Evolutionary conservation across 2,113 vertebrate genomes (phyloP), one percentile per base, ranked within the genome.

Genomic region (Baryphthengus martii): DNA sequence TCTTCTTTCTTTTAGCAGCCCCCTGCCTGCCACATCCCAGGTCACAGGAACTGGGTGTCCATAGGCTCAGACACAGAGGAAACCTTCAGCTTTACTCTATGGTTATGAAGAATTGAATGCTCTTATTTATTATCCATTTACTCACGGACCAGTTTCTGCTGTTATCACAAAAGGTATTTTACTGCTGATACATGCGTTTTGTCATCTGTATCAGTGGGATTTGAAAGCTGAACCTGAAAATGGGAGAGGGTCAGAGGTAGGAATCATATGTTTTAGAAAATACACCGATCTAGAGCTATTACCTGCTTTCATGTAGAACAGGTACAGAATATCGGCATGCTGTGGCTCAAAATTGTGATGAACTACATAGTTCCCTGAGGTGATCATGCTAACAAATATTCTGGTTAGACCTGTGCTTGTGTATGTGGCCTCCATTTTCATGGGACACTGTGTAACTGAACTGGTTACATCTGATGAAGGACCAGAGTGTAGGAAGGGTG

Each of bases 391-490:
- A 6, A 52, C 44, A 77, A 40, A 4, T 16, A 6, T 17, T 80
- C 42, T 39, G 29, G 7, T 68, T 42, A n/a, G 39, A 44, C 42
- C 61, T 70, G 28, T 35, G 73, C 73, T 84, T 3, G 1, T 35
- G 0, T 4, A 2, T 0, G 2, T 39, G 37, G 13, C 5, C 4
- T 24, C 17, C 3, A 2, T 73, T 66, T 50, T 17, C 25, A 7
- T 31, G 47, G 77, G 35, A 13, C 24, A 2, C n/a, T 3, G 3
- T 58, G 56, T 21, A 26, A 11, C 29, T 18, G 65, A 49, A 55
- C 53, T 50, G 28, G 15, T 72, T 25, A 8, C 6, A 3, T n/a
- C 50, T 19, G 24, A 3, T 29, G 58, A 70, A 72, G 58, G 58
- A 61, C 15, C 40, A 20, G 61, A 17, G 13, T 3, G 2, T 12